Percentiles rank a stretch among this genome's conserved stretches.
These are phyloP conservation scores for Zootermopsis nevadensis DNA, from an alignment of 2,888 invertebrate genomes.

Conservation along the genomic window DNA sequence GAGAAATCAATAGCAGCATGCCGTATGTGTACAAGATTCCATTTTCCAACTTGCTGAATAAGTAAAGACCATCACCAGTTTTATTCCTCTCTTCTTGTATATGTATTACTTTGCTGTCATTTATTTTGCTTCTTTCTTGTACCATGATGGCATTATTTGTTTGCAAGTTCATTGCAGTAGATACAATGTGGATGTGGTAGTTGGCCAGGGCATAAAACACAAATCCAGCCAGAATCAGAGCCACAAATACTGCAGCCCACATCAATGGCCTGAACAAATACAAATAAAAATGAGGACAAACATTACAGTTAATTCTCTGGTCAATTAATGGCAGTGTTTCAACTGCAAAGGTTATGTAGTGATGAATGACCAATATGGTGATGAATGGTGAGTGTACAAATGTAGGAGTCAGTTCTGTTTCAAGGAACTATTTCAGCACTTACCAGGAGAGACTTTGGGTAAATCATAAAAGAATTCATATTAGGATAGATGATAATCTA, in stretches of 20 bases:
- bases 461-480: too few species aligned
- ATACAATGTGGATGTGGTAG: conserved; percentile 62
- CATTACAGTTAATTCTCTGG: too few species aligned
- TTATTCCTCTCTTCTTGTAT: not conserved
- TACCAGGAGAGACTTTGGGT: too few species aligned
- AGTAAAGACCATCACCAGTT: conserved; percentile 67
- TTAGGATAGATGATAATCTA: too few species aligned
- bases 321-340: too few species aligned
- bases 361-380: too few species aligned
- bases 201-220: conserved; percentile 75
- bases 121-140: not conserved
- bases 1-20: conserved; percentile 82
- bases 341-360: too few species aligned
- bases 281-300: too few species aligned
- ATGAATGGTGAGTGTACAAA: too few species aligned
- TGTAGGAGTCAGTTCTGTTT: too few species aligned
- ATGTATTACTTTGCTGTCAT: conserved; percentile 47
- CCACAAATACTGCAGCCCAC: conserved; percentile 80
- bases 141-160: not conserved
- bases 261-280: conserved; percentile 69
- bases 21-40: conserved; percentile 74
- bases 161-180: not conserved
- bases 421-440: too few species aligned
- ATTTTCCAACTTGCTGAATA: conserved; percentile 74
- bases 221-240: conserved; percentile 73